A percentile compares a stretch with the other conserved stretches of the same genome.
Evolutionary conservation across 2,797 vertebrate species (phyloP).

Genomic region (Florisuga fusca): DNA sequence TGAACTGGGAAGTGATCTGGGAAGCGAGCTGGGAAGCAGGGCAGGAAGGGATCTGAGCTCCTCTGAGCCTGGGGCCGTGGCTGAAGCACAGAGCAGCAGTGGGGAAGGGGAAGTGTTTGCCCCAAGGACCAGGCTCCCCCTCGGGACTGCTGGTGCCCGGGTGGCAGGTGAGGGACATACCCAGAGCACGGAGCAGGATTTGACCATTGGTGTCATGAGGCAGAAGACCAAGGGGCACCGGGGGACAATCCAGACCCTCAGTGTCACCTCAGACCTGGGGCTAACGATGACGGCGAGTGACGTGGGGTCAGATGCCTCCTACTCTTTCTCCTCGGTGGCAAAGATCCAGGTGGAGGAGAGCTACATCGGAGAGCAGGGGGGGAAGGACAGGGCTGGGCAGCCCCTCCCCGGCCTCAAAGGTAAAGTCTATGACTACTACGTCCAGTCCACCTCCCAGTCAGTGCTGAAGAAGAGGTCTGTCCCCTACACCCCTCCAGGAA

Average conservation of each 20-base stretch:
- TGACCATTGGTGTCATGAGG: accelerated
- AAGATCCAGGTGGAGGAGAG: slow-evolving; percentile 87
- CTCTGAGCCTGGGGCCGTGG: accelerated
- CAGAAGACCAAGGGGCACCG: neutral
- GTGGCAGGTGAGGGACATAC: accelerated
- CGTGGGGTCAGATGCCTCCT: slow-evolving; percentile 70
- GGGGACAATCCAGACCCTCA: slow-evolving; percentile 66
- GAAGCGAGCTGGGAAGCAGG: accelerated
- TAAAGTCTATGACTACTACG: slow-evolving; percentile 89
- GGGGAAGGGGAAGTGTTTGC: accelerated
- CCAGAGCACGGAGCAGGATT: neutral
- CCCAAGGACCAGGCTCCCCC: accelerated
- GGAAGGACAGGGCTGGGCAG: neutral
- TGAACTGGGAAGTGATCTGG: accelerated
- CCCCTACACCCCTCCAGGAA: neutral
- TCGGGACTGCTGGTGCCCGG: accelerated
- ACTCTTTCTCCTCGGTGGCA: slow-evolving; percentile 86
- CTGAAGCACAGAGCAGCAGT: accelerated
- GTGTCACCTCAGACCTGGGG: slow-evolving; percentile 78
- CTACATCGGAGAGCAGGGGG: slow-evolving; percentile 70
- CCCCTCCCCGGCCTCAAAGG: slow-evolving; percentile 56
- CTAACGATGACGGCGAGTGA: slow-evolving; percentile 79
- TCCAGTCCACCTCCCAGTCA: slow-evolving; percentile 84
- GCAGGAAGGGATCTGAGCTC: accelerated
- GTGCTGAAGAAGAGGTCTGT: slow-evolving; percentile 55